Evolutionary conservation across 2,888 invertebrate species (phyloP).

Genomic region (Oscheius onirici): DNA sequence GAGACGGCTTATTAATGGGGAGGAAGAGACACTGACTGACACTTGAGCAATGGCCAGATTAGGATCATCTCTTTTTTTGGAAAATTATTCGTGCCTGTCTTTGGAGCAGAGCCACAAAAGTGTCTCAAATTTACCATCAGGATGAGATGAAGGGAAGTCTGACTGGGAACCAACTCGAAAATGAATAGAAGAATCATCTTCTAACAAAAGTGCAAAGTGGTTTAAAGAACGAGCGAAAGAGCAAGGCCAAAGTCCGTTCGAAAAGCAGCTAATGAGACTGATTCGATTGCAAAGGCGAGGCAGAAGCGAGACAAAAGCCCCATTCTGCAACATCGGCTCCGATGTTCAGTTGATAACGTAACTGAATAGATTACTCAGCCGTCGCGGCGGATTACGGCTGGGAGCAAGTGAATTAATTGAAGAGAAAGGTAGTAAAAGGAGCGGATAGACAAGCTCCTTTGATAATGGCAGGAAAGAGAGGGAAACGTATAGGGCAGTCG

Average conservation of each 20-base stretch:
- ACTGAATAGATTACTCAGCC: constrained; percentile 2
- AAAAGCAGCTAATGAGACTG: constrained; percentile 17
- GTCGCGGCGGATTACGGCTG: not conserved
- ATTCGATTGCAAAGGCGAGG: constrained; percentile 10
- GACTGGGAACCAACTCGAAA: not conserved
- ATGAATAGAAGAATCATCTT: not conserved
- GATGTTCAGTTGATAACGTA: not conserved
- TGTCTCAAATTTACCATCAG: no score
- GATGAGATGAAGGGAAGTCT: not conserved
- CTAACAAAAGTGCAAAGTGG: not conserved
- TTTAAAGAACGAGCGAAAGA: not conserved
- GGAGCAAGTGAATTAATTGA: not conserved
- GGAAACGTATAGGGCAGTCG: not conserved
- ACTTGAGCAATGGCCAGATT: not conserved
- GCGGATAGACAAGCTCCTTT: not conserved
- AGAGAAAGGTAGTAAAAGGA: not conserved
- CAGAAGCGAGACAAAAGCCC: not conserved
- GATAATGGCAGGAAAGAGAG: constrained; percentile 12
- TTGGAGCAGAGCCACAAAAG: no score
- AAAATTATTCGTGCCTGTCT: not conserved
- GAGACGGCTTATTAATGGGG: no score
- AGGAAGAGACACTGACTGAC: not conserved
- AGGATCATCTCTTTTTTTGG: not conserved
- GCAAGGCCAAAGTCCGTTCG: not conserved
- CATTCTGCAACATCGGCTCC: not conserved